Base-by-base conservation (phyloP, 2,888 invertebrate species). In the Lordiphosa fenestrarum region DNA sequence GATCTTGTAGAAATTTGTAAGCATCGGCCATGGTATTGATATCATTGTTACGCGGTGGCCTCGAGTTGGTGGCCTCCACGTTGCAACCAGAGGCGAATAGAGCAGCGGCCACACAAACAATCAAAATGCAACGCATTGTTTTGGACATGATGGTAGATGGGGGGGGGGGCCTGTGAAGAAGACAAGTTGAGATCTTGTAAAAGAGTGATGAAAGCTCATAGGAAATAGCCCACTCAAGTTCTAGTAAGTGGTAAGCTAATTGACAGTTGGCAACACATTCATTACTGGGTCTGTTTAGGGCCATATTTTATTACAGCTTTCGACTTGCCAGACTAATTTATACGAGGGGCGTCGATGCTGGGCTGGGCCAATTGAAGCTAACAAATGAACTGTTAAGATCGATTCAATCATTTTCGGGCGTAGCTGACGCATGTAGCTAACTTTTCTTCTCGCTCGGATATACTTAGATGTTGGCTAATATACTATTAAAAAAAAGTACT, bases 11-110 rank as follows among this genome's bases (percentile, higher is more conserved):
- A 88, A 93, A 92, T 70, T 92, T 92, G 1, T 93, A 89, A 3
- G 93, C 93, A 67, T 93, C 93, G 0, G 92, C 93, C 91, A 93
- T 92, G 74, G 92, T 91, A 58, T 91, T 91, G 44, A 92, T 91
- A 0, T 91, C 90, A 50, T 87, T 88, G 68, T 92, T 91, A 25
- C 89, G 84, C 15, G 89, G 88, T 13, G 88, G 87, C 13, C 89
- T 77, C 3, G 88, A 84, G 59, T 87, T 88, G 3, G 85, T 86
- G 21, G 87, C 88, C 49, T 85, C 71, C 39, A 69, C 76, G 15
- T 66, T 74, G 66, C 83, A 78, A 21, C 80, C 76, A 6, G 72
- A 61, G 38, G 75, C 74, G 12, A 87, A 56, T 4, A 87, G 66
- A 0, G 73, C 72, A 4, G 85, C 25, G 6, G 73, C 76, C 48